Conservation (phyloP, 2,888 invertebrate genomes). For the Oligia latruncula region DNA sequence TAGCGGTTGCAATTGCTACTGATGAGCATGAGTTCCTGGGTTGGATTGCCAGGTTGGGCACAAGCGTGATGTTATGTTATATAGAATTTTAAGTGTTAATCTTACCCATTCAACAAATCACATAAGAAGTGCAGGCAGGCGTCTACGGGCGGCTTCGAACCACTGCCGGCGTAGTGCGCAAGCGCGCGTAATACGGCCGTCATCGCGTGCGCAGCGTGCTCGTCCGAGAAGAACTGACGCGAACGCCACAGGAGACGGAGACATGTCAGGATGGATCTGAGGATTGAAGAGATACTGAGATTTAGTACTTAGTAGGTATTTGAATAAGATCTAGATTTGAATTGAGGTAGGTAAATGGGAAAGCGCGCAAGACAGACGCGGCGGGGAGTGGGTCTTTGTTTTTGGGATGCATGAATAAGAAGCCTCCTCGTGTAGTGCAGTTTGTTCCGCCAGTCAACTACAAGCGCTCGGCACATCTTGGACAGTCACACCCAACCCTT, state of each 20-base stretch:
- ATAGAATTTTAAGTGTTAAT: neutral
- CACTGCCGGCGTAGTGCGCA: constrained; percentile 79
- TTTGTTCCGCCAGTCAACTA: too few species aligned
- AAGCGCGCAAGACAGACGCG: neutral
- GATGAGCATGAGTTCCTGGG: neutral
- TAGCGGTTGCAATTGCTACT: too few species aligned
- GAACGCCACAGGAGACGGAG: constrained; percentile 80
- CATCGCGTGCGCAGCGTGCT: constrained; percentile 82
- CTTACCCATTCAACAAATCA: constrained; percentile 83
- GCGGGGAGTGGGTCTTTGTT: too few species aligned
- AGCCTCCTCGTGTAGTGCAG: too few species aligned
- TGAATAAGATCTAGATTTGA: neutral
- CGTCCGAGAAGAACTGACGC: constrained; percentile 80
- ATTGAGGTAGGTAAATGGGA: neutral
- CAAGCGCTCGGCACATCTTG: too few species aligned
- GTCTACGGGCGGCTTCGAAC: constrained; percentile 77
- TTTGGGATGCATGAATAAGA: too few species aligned
- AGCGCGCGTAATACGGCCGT: constrained; percentile 80
- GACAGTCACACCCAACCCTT: too few species aligned
- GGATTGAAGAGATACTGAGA: neutral
- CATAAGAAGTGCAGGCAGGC: constrained; percentile 83
- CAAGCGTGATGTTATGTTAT: neutral
- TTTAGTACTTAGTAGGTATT: neutral
- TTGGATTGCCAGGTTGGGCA: neutral
- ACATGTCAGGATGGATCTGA: constrained; percentile 79